A percentile compares a stretch with the other conserved stretches of the same genome.
phyloP scores from a whole-genome alignment of 2,113 vertebrate genomes.

The Strix uralensis region DNA sequence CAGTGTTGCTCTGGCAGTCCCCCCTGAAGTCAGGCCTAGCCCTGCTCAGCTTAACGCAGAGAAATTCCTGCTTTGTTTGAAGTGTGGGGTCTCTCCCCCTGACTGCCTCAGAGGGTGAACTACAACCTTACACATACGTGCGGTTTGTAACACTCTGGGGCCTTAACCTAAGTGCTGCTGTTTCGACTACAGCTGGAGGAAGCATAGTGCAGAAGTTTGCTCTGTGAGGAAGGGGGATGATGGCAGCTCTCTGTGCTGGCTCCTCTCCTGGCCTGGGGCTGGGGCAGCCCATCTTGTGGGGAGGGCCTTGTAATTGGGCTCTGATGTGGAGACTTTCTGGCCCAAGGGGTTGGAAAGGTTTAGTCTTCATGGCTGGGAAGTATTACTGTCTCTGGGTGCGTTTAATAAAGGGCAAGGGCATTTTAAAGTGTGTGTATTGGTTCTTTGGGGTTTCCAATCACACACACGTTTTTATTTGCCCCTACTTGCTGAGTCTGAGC shows the following conservation, averaged over 20 bases:
- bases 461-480: neutral
- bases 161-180: neutral
- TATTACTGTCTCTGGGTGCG: neutral
- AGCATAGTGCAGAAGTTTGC: neutral
- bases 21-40: no score
- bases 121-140: accelerated
- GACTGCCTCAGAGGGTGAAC: no score
- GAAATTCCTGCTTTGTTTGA: neutral
- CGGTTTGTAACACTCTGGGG: neutral
- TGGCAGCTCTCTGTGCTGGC: neutral
- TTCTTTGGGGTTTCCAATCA: neutral
- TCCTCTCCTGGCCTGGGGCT: neutral
- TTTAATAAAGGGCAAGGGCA: neutral
- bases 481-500: neutral
- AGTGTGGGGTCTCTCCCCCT: no score
- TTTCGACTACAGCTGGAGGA: neutral
- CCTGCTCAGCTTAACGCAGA: neutral
- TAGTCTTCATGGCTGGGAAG: neutral
- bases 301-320: no score
- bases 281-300: neutral
- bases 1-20: no score
- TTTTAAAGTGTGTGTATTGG: neutral
- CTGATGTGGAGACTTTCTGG: neutral
- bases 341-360: neutral
- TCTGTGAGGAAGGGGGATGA: neutral